phyloP scores from a whole-genome alignment of 2,797 vertebrate species.

The Phrynocephalus guinanensis region DNA sequence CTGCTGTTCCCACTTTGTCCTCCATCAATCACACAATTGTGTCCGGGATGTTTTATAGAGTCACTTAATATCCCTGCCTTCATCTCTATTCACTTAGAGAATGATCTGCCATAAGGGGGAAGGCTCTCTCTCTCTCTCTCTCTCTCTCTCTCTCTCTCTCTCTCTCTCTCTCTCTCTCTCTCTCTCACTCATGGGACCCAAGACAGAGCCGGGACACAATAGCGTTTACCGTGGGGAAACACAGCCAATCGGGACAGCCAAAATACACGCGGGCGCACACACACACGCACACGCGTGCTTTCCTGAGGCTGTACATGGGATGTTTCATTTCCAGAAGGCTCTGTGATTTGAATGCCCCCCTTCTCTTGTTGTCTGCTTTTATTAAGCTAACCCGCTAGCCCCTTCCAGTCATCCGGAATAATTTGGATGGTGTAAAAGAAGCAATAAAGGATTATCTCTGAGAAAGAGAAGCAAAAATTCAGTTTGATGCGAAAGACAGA shows the following conservation, averaged over 20 bases:
- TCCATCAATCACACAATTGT: conserved; percentile 99
- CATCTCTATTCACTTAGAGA: conserved; percentile 97
- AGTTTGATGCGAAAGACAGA: too few species aligned
- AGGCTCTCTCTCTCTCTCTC: conserved; percentile 73
- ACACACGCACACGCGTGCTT: too few species aligned
- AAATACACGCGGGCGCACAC: too few species aligned
- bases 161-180: neutral
- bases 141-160: too few species aligned
- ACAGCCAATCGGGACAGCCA: conserved; percentile 29
- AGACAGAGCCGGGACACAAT: conserved; percentile 78
- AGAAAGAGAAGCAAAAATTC: neutral
- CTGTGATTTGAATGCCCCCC: conserved; percentile 71
- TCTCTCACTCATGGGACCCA: conserved; percentile 69
- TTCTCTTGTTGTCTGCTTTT: conserved; percentile 63
- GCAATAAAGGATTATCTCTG: neutral
- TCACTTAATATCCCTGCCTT: conserved; percentile 98
- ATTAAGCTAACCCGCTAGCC: conserved; percentile 65
- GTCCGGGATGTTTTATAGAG: conserved; percentile 98
- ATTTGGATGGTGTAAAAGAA: neutral
- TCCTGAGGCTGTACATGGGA: conserved; percentile 53
- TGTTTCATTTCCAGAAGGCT: conserved; percentile 59
- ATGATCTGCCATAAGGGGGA: conserved; percentile 90
- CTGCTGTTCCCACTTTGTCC: conserved; percentile 99
- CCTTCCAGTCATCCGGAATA: too few species aligned
- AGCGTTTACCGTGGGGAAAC: conserved; percentile 69